Evolutionary conservation across 2,797 vertebrate species (phyloP).

Genomic region (Acrocephalus scirpaceus): DNA sequence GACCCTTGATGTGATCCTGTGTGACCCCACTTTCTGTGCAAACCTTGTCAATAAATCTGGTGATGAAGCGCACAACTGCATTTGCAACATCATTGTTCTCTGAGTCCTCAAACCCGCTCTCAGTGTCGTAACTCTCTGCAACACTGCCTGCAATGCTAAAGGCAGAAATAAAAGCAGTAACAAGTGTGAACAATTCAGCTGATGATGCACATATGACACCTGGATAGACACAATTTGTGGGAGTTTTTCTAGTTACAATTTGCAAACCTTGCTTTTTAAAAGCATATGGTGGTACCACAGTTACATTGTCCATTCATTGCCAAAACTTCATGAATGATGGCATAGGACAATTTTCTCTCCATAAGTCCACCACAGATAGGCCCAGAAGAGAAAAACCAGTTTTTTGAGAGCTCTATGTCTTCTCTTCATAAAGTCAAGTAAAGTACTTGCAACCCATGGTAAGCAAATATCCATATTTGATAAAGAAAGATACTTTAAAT

Average conservation of each 20-base stretch:
- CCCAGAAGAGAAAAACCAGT: background rate
- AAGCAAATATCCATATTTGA: background rate
- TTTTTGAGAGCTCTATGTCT: background rate
- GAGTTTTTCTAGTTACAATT: background rate
- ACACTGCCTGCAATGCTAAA: slow-evolving; percentile 95
- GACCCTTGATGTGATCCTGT: slow-evolving; percentile 96
- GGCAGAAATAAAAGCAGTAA: slow-evolving; percentile 31
- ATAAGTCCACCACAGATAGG: background rate
- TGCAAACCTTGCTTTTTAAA: background rate
- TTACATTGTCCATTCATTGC: background rate
- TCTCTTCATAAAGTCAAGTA: background rate
- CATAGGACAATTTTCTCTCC: background rate
- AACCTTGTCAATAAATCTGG: slow-evolving; percentile 97
- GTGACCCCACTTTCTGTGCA: slow-evolving; percentile 98
- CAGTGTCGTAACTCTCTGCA: slow-evolving; percentile 97
- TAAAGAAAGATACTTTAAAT: background rate
- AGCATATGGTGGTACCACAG: background rate
- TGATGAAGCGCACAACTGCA: slow-evolving; percentile 90
- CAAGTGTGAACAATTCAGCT: background rate
- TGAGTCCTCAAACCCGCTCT: slow-evolving; percentile 97
- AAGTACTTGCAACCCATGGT: background rate
- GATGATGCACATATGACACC: background rate
- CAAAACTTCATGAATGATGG: background rate
- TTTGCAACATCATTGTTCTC: slow-evolving; percentile 94
- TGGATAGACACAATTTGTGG: background rate